Conservation (phyloP, 2,113 vertebrate species). For the Dipodomys merriami region DNA sequence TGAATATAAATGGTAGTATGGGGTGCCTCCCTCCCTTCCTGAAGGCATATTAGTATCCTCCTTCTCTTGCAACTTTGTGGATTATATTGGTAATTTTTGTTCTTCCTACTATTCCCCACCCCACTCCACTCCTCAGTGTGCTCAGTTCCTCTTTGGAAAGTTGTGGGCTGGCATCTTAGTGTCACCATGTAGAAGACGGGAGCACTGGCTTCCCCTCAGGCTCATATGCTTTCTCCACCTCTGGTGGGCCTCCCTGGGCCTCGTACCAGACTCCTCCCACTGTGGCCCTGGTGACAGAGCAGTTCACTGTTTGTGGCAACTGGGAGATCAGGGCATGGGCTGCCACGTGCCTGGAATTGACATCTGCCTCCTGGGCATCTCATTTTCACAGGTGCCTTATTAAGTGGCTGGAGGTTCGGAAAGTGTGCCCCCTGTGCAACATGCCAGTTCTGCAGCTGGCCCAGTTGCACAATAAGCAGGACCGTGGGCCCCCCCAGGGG, state of each 20-base stretch:
- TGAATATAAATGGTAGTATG: not conserved
- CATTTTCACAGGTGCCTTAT: constrained; percentile 95
- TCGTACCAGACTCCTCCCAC: not conserved
- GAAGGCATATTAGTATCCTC: not conserved
- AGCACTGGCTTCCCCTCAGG: not conserved
- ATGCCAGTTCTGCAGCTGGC: constrained; percentile 97
- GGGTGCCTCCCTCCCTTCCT: not conserved
- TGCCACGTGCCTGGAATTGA: not conserved
- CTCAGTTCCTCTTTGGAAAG: constrained; percentile 1
- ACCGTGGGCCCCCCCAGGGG: constrained; percentile 88
- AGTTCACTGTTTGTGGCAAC: not conserved
- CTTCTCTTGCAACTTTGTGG: not conserved
- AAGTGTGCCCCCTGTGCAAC: constrained; percentile 98
- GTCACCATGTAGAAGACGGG: not conserved
- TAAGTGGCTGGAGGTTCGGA: constrained; percentile 99
- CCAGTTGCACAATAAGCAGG: constrained; percentile 92
- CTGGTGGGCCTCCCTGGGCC: not conserved
- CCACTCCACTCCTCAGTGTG: not conserved
- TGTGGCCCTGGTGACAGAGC: not conserved
- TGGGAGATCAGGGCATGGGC: not conserved
- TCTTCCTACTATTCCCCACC: not conserved
- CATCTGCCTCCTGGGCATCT: not conserved
- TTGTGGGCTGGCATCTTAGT: not conserved
- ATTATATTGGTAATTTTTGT: constrained; percentile 38
- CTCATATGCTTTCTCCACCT: not conserved